Evolutionary conservation across 2,113 vertebrate genomes (phyloP), one percentile per base, ranked within the genome.

Genomic region (Zeus faber): DNA sequence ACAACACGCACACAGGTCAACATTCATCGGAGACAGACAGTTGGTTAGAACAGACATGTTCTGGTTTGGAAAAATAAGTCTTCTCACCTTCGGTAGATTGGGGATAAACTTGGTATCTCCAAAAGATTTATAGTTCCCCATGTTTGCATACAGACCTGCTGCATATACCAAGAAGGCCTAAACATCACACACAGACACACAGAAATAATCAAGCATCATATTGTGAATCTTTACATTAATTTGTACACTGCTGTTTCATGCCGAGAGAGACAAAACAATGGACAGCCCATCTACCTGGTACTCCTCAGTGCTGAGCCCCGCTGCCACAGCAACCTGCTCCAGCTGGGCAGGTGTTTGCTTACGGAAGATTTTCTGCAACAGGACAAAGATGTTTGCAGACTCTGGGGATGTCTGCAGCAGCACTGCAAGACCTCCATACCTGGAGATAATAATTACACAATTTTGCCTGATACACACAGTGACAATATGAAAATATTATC

Each of bases 81-180:
- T 1, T 23, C 78, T 89, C 70, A 95, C 94, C 91, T 92, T 91
- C 5, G 93, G 87, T 13, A 96, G 64, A 72, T 92, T 95, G 54
- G 94, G 94, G 33, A 96, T 85, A 70, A 96, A 96, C 75, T 96
- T 96, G 20, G 93, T 95, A 80, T 96, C 94, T 3, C 94, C 94
- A 5, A 96, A 96, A 18, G 94, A 96, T 65, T 96, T 96, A 79
- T 96, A 96, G 89, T 96, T 96, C 40, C 94, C 94, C 94, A 96
- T 96, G 81, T 96, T 96, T 83, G 93, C 91, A 80, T 92, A 96
- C 49, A 96, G 64, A 6, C 93, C 94, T 0, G 94, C 92, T n/a
- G 92, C 77, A 57, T 94, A 96, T 23, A 96, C 94, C 66, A 96
- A 81, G 66, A 96, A 91, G 0, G 93, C 93, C 94, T 95, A 57